Conservation (phyloP, 2,797 vertebrate genomes). For the Lycodopsis pacificus region DNA sequence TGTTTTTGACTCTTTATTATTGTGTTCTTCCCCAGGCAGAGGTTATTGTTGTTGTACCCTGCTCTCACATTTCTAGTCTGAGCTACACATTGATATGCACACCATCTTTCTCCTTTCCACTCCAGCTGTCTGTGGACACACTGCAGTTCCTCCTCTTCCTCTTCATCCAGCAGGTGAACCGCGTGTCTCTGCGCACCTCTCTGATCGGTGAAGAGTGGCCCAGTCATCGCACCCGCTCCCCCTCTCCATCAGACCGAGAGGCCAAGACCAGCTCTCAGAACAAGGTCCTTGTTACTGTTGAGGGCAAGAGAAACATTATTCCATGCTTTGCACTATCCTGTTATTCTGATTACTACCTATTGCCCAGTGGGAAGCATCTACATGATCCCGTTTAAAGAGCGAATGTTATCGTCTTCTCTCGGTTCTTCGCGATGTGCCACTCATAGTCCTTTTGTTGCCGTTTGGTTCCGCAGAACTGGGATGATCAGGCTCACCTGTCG, state of each 20-base stretch:
- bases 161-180: constrained; percentile 94
- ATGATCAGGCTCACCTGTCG: constrained; percentile 90
- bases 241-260: constrained; percentile 83
- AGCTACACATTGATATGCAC: neutral
- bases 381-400: neutral
- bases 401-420: neutral
- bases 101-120: constrained; percentile 2
- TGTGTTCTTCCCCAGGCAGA: constrained; percentile 7
- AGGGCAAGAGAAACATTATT: neutral
- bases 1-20: neutral
- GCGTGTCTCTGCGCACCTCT: constrained; percentile 91
- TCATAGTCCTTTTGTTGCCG: neutral
- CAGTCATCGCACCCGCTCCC: constrained; percentile 84
- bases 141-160: constrained; percentile 97
- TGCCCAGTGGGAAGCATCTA: neutral
- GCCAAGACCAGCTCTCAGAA: constrained; percentile 87
- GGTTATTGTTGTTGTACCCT: neutral
- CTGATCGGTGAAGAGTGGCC: constrained; percentile 97
- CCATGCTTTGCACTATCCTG: neutral
- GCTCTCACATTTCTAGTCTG: neutral
- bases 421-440: neutral
- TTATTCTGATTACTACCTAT: neutral
- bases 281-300: constrained; percentile 85
- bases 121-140: constrained; percentile 92
- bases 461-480: constrained; percentile 89